These are phyloP conservation scores for Copsychus sechellarum DNA, from an alignment of 2,113 vertebrate genomes.

Conservation along the genomic window DNA sequence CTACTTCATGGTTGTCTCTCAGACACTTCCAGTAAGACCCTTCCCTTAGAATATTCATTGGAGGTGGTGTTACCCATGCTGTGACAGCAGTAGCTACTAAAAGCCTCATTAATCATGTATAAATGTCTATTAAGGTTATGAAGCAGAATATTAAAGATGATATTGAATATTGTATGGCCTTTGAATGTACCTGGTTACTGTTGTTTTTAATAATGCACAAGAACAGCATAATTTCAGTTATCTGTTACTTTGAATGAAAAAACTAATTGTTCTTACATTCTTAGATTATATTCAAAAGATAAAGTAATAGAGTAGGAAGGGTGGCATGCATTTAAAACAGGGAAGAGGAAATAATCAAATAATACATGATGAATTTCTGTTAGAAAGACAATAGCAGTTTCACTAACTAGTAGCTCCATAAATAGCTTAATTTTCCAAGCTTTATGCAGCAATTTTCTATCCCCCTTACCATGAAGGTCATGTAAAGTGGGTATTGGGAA, in stretches of 20 bases:
- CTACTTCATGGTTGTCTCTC: background rate
- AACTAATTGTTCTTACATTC: constrained; percentile 1
- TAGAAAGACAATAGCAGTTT: background rate
- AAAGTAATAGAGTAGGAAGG: background rate
- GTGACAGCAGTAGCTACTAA: constrained; percentile 7
- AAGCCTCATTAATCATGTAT: constrained; percentile 26
- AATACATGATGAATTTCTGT: background rate
- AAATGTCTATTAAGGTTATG: constrained; percentile 23
- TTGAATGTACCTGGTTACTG: background rate
- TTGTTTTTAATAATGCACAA: constrained; percentile 33
- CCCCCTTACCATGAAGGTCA: background rate
- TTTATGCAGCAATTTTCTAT: background rate
- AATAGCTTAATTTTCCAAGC: background rate
- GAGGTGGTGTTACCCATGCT: background rate
- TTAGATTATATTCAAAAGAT: background rate
- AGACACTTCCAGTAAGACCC: background rate
- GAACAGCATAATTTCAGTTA: background rate
- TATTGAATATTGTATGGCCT: background rate
- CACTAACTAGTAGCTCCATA: background rate
- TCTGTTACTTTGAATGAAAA: constrained; percentile 18
- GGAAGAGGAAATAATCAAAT: background rate
- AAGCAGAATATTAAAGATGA: constrained; percentile 5
- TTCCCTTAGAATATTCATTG: background rate
- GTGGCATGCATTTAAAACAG: background rate
- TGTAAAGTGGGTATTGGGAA: background rate